Evolutionary conservation across 2,888 invertebrate genomes (phyloP).

Genomic region (Phytoseiulus persimilis): DNA sequence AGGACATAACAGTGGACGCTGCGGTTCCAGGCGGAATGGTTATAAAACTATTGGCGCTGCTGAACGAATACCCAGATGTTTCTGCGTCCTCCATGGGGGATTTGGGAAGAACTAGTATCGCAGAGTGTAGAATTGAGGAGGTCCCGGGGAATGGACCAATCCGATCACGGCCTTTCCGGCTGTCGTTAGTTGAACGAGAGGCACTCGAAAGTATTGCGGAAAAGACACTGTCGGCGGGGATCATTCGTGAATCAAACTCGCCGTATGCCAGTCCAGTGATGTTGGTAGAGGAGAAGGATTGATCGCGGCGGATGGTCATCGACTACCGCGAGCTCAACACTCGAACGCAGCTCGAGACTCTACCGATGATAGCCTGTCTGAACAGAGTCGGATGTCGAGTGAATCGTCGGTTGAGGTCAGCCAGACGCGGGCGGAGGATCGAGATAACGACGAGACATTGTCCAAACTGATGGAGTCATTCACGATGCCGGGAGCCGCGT

Average conservation of each 20-base stretch:
- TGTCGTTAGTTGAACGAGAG: neutral
- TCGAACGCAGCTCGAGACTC: no score
- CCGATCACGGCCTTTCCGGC: neutral
- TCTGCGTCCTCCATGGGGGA: neutral
- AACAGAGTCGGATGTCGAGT: neutral
- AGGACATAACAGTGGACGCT: neutral
- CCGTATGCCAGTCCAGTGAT: constrained; percentile 9
- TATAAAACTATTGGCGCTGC: neutral
- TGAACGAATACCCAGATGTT: neutral
- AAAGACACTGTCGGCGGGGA: neutral
- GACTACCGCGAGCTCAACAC: no score
- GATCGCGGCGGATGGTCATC: neutral
- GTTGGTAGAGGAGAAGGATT: neutral
- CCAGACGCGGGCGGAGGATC: neutral
- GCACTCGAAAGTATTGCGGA: neutral
- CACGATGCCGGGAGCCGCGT: no score
- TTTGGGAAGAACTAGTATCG: neutral
- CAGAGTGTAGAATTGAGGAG: neutral
- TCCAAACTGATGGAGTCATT: neutral
- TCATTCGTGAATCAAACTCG: neutral
- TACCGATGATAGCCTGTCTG: neutral
- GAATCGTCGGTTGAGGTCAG: neutral
- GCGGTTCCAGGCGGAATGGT: neutral
- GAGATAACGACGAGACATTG: neutral
- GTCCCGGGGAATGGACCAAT: neutral